Conservation (phyloP, 2,888 invertebrate species). For the Liposcelis brunnea region DNA sequence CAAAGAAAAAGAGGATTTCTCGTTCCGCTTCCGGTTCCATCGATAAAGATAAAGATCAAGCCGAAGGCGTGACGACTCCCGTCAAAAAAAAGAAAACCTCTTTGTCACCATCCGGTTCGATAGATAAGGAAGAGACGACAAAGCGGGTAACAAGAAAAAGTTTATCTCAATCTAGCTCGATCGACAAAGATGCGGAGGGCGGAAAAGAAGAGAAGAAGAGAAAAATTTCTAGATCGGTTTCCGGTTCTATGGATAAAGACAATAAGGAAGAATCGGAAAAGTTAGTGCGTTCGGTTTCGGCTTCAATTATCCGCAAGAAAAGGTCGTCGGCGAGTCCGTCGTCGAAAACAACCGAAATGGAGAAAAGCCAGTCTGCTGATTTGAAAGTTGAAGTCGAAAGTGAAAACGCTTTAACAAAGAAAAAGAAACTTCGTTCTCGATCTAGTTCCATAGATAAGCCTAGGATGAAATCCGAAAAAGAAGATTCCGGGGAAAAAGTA, state of each 20-base stretch:
- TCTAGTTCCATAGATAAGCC: constrained; percentile 1
- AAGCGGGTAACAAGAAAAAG: too few species aligned
- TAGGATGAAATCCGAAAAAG: neutral
- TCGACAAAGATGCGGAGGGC: neutral
- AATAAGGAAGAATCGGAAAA: neutral
- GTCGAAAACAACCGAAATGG: constrained; percentile 1
- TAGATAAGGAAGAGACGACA: neutral
- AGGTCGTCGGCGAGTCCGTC: constrained; percentile 1
- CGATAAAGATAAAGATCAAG: neutral
- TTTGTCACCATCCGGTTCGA: neutral
- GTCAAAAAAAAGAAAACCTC: neutral
- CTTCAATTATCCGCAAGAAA: neutral
- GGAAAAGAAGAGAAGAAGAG: constrained; percentile 11
- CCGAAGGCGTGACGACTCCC: neutral
- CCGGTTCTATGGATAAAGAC: constrained; percentile 12
- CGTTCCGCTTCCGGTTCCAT: constrained; percentile 1
- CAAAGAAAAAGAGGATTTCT: neutral
- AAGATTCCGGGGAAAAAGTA: neutral
- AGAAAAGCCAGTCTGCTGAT: neutral
- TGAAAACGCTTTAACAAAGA: neutral
- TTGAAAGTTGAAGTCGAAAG: constrained; percentile 1
- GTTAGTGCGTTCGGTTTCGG: neutral
- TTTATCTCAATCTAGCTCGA: neutral
- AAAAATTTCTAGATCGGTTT: constrained; percentile 9
- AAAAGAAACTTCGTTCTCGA: constrained; percentile 7